Evolutionary conservation across 2,888 invertebrate species (phyloP).

Genomic region (Stegophylla sp.): DNA sequence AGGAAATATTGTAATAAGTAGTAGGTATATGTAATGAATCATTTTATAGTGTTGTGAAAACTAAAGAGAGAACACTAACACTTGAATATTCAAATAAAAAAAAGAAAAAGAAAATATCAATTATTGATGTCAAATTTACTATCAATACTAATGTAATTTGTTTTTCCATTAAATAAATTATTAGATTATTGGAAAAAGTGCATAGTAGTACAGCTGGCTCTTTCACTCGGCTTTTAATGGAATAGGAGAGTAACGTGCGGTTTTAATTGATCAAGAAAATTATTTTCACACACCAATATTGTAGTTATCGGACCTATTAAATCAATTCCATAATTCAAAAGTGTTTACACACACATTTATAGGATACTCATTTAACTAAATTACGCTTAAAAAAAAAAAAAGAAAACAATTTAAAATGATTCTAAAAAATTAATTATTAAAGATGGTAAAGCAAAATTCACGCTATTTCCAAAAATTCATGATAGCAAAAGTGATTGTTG

Average conservation of each 20-base stretch:
- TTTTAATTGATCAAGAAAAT: neutral
- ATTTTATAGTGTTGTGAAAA: neutral
- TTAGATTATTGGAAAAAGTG: neutral
- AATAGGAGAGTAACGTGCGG: neutral
- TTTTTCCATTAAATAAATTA: neutral
- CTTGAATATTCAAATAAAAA: neutral
- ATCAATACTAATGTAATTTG: neutral
- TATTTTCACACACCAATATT: slow-evolving; percentile 2
- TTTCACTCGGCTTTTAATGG: slow-evolving; percentile 31
- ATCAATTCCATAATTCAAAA: too few species aligned
- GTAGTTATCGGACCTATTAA: neutral
- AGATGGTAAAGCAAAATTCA: too few species aligned
- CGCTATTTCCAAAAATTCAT: too few species aligned
- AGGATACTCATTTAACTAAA: too few species aligned
- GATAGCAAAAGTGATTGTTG: too few species aligned
- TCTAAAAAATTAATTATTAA: too few species aligned
- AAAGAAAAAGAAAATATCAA: neutral
- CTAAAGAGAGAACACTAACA: slow-evolving; percentile 13
- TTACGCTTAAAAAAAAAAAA: too few species aligned
- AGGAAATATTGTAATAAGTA: too few species aligned
- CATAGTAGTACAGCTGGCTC: slow-evolving; percentile 36
- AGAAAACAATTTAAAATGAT: too few species aligned
- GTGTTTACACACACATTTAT: too few species aligned
- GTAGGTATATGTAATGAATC: too few species aligned
- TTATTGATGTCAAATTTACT: neutral